Evolutionary conservation across 2,888 invertebrate species (phyloP), one percentile per base, ranked within the genome.

Genomic region (Tenthredo livida): DNA sequence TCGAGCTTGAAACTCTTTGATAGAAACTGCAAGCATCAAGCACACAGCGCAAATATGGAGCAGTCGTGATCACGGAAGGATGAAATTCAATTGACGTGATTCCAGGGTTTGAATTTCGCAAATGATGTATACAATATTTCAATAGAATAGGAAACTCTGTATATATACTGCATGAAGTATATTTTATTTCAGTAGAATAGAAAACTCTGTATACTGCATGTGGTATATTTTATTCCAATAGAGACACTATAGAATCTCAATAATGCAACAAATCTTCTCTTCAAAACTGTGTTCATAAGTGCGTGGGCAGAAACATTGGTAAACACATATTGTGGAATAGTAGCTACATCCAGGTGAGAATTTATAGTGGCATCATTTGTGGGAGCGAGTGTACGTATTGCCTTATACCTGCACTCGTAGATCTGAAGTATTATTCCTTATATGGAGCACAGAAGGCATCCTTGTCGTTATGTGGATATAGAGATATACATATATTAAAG

Each of bases 371-470:
- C 9, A 73, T 50, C 2, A 29, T 77, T 77, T 73, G 15, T 47
- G 73, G n/a, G 43, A 21, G 43, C 17, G 77, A 77, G 77, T 43
- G 58, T 80, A 61, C 65, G 15, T 25, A 25, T 61, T n/a, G 40
- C 65, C 65, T 77, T 25, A 54, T 77, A 54, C 25, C 29, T 67
- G 67, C 25, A 40, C 67, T 37, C 61, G 29, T 83, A 80, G 58
- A 70, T 47, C 83, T 70, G 47, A 40, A 80, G 61, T 84, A 80
- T 85, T 85, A 25, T 72, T 82, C 85, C 82, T 67, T 82, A 82
- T 85, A 85, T 82, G 85, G 85, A n/a, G 25, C 70, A 58, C 37
- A 58, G 82, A 80, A 67, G 80, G 72, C 50, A 72, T 82, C 72
- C 72, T 17, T 65, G 72, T 70, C 65, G 58, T 40, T 40, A 21